These are phyloP conservation scores for Heliconius hermathena DNA, from an alignment of 1,140 invertebrate species.

Conservation along the genomic window DNA sequence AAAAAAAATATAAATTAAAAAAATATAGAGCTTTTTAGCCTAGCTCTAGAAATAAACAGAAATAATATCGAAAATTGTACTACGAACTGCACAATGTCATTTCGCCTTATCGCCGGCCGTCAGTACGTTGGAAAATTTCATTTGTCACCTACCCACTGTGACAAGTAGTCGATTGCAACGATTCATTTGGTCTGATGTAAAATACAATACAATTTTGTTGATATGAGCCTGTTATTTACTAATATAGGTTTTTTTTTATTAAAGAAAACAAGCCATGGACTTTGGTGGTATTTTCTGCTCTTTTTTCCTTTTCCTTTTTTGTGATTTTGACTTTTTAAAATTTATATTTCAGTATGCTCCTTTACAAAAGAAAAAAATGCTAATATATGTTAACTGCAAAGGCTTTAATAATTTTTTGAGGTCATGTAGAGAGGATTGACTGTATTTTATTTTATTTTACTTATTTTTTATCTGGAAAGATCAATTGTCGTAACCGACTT, in stretches of 20 bases:
- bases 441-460: too few relatives aligned
- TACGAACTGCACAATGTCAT: constrained; percentile 29
- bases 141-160: constrained; percentile 49
- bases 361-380: not conserved
- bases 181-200: constrained; percentile 37
- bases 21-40: not conserved
- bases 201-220: constrained; percentile 17
- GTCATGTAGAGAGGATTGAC: too few relatives aligned
- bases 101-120: constrained; percentile 45
- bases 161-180: constrained; percentile 37
- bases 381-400: not conserved
- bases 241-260: not conserved
- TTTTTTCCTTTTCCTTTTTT: too few relatives aligned
- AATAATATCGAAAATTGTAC: constrained; percentile 16
- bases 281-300: too few relatives aligned
- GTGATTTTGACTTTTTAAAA: too few relatives aligned
- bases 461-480: too few relatives aligned
- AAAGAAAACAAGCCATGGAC: too few relatives aligned
- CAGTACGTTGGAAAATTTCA: constrained; percentile 53
- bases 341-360: too few relatives aligned
- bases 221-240: not conserved
- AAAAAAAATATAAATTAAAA: not conserved
- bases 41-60: not conserved
- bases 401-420: too few relatives aligned
- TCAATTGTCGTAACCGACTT: too few relatives aligned